Conservation (phyloP, 2,888 invertebrate genomes). For the Torymus tubicola region DNA sequence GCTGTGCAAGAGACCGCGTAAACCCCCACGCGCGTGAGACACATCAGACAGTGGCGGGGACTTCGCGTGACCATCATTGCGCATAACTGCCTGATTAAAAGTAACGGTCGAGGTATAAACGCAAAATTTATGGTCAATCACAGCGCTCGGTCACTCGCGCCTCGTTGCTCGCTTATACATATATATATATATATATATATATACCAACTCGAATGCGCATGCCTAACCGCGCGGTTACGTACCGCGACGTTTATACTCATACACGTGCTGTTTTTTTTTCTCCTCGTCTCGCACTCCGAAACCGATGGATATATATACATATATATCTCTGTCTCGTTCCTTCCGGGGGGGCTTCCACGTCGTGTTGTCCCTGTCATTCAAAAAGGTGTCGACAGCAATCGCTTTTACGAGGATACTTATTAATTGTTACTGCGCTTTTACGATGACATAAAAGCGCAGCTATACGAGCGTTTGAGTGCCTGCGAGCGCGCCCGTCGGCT, state of each 20-base stretch:
- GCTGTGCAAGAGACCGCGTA: constrained; percentile 14
- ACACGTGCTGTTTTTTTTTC: not conserved
- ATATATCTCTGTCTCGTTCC: constrained; percentile 28
- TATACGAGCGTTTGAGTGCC: constrained; percentile 71
- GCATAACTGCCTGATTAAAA: constrained; percentile 74
- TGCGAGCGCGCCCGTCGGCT: not conserved
- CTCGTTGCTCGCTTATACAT: too few relatives aligned
- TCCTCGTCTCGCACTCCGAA: not conserved
- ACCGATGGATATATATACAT: too few relatives aligned
- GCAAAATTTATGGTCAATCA: constrained; percentile 74
- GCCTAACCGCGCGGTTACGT: too few relatives aligned
- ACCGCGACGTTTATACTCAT: too few relatives aligned
- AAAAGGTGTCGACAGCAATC: constrained; percentile 80
- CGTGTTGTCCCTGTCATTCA: constrained; percentile 74
- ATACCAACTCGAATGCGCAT: too few relatives aligned
- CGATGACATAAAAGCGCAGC: constrained; percentile 78
- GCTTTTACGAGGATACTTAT: constrained; percentile 80
- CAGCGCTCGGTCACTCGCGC: constrained; percentile 24
- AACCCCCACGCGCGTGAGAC: constrained; percentile 36
- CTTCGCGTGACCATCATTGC: constrained; percentile 54
- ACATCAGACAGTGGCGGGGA: constrained; percentile 19
- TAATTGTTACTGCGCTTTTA: constrained; percentile 80
- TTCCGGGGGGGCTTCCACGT: constrained; percentile 41
- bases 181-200: constrained; percentile 1
- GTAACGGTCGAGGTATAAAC: constrained; percentile 72